These are phyloP conservation scores for Batillaria attramentaria DNA, from an alignment of 1,140 invertebrate species.

Conservation along the genomic window DNA sequence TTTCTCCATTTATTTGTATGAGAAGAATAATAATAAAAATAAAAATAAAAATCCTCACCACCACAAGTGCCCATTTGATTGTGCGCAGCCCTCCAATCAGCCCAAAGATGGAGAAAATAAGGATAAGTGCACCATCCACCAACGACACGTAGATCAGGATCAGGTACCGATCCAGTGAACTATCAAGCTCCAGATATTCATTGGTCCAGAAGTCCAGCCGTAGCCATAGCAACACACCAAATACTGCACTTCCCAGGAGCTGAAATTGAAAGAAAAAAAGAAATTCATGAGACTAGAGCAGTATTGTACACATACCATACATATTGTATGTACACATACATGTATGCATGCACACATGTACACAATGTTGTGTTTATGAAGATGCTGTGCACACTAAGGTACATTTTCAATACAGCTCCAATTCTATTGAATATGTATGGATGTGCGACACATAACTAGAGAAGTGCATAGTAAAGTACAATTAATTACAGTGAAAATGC, in stretches of 20 bases:
- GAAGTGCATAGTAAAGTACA: too few species aligned
- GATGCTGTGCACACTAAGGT: too few species aligned
- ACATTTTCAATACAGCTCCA: too few species aligned
- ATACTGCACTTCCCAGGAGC: conserved; percentile 43
- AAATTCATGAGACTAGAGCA: background rate
- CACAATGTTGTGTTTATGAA: too few species aligned
- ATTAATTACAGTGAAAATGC: too few species aligned
- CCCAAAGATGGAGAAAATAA: conserved; percentile 38
- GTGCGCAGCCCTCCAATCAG: conserved; percentile 32
- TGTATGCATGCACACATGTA: background rate
- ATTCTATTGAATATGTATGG: too few species aligned
- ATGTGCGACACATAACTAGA: too few species aligned
- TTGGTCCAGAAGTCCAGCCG: conserved; percentile 45
- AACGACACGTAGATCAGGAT: conserved; percentile 40
- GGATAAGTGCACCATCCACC: conserved; percentile 36
- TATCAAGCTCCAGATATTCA: conserved; percentile 38
- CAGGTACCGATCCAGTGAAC: conserved; percentile 33
- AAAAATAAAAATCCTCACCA: conserved; percentile 37
- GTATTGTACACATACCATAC: too few species aligned
- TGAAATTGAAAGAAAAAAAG: conserved; percentile 16
- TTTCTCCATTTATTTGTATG: too few species aligned
- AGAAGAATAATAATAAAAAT: too few species aligned
- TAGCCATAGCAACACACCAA: conserved; percentile 44
- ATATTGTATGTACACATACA: too few species aligned
- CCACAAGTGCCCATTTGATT: conserved; percentile 36